Evolutionary conservation across 2,113 vertebrate species (phyloP), one percentile per base, ranked within the genome.

Genomic region (Eonycteris spelaea): DNA sequence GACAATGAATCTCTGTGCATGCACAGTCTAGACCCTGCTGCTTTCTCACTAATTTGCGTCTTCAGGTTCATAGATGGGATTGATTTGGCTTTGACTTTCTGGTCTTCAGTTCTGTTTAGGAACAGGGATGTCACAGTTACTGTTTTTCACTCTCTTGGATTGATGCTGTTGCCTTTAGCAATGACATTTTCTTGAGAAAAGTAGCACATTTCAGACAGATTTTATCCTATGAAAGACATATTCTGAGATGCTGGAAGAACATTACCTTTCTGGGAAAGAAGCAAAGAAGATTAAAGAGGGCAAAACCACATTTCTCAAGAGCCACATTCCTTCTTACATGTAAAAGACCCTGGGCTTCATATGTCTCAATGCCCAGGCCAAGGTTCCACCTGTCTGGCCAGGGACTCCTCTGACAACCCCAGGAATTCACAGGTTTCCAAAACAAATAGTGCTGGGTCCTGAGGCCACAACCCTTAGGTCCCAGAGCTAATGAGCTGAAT

Each of bases 341-440:
- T 73, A 35, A 9, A 55, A 85, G 57, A 33, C 40, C 18, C 38
- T 19, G 68, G 77, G 40, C 67, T 79, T 70, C 0, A 0, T 65
- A 28, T 28, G 2, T 21, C 11, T 80, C 18, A 3, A 0, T 21
- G 15, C 2, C 13, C 30, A 38, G 8, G 33, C 24, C 2, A 3
- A 3, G 21, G 9, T 15, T 67, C 82, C 57, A 40, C 35, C 33
- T 21, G 14, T 19, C 65, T 55, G 40, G 22, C 16, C 16, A 74
- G 24, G 78, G 26, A 2, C 35, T 30, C 9, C 22, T 4, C n/a
- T 12, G 12, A 61, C 33, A n/a, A 12, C 13, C 65, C 14, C 6
- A 21, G 65, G 14, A 48, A 26, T 55, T 55, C 43, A 53, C 19
- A 40, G 71, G 24, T 57, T 89, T 6, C 51, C 33, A 43, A 2